Evolutionary conservation across 2,113 vertebrate genomes (phyloP).

Genomic region (Ariopsis seemanni): DNA sequence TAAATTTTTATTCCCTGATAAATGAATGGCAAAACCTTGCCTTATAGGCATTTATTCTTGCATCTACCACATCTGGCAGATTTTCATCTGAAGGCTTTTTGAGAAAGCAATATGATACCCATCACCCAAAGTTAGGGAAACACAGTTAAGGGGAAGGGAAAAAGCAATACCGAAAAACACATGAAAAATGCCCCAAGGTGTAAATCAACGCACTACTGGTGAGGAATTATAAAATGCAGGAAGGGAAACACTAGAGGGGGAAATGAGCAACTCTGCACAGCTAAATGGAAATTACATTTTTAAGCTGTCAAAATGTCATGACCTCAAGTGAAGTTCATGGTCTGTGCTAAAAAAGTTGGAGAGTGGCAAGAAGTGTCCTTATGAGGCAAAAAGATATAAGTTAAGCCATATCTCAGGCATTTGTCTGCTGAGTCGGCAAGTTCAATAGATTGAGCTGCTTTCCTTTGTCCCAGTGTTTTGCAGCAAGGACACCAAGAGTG

Average conservation of each 20-base stretch:
- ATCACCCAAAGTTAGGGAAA: constrained; percentile 22
- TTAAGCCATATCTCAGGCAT: constrained; percentile 20
- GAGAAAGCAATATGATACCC: constrained; percentile 32
- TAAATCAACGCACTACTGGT: constrained; percentile 22
- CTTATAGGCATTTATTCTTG: neutral
- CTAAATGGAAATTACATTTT: constrained; percentile 32
- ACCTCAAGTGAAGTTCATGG: constrained; percentile 29
- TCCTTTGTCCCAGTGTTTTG: constrained; percentile 19
- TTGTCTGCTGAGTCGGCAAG: constrained; percentile 21
- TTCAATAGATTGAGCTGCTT: constrained; percentile 25
- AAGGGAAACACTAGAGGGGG: constrained; percentile 25
- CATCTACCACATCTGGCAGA: neutral
- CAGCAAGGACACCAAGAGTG: constrained; percentile 13
- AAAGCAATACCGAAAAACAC: constrained; percentile 36
- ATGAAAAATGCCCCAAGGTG: constrained; percentile 46
- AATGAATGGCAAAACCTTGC: neutral
- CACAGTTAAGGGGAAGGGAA: neutral
- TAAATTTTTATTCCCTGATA: neutral
- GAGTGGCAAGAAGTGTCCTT: constrained; percentile 6
- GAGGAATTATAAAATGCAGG: constrained; percentile 27
- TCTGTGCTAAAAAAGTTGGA: neutral
- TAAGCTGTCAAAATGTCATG: constrained; percentile 39
- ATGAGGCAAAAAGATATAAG: constrained; percentile 18
- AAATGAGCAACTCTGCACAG: neutral
- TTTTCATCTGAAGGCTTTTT: constrained; percentile 13